phyloP scores from a whole-genome alignment of 1,140 invertebrate genomes.

The Epicauta chinensis region DNA sequence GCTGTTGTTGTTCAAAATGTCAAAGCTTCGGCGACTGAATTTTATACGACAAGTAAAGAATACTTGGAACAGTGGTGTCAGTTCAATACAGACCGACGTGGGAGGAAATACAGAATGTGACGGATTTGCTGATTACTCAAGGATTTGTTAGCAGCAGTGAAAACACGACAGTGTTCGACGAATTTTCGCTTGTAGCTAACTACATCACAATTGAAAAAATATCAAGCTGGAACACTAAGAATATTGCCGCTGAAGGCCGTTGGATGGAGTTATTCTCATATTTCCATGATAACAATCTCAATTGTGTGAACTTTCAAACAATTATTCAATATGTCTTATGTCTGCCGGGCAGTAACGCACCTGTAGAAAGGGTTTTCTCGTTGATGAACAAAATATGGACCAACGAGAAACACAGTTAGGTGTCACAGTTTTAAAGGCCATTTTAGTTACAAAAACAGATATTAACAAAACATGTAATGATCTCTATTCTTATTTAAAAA shows the following conservation, averaged over 20 bases:
- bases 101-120: constrained; percentile 28
- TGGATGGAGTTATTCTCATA: constrained; percentile 21
- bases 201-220: constrained; percentile 21
- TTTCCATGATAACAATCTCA: constrained; percentile 15
- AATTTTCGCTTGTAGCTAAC: constrained; percentile 13
- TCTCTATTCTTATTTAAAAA: constrained; percentile 31
- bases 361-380: constrained; percentile 24
- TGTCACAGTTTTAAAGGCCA: constrained; percentile 15
- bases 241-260: constrained; percentile 17
- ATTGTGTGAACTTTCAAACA: constrained; percentile 14
- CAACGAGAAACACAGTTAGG: constrained; percentile 18
- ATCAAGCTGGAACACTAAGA: constrained; percentile 17
- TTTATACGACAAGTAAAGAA: constrained; percentile 32
- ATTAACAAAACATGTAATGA: constrained; percentile 19
- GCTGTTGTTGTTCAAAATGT: too few relatives aligned
- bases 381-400: constrained; percentile 22
- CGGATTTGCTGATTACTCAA: constrained; percentile 14
- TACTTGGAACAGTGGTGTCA: constrained; percentile 22
- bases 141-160: constrained; percentile 12
- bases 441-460: constrained; percentile 18
- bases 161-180: constrained; percentile 10
- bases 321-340: constrained; percentile 22
- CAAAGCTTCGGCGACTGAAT: constrained; percentile 31
- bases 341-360: constrained; percentile 21
- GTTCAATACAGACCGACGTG: constrained; percentile 22